These are phyloP conservation scores for Coptodon bakossiorum DNA, from an alignment of 2,113 vertebrate genomes.

Conservation along the genomic window DNA sequence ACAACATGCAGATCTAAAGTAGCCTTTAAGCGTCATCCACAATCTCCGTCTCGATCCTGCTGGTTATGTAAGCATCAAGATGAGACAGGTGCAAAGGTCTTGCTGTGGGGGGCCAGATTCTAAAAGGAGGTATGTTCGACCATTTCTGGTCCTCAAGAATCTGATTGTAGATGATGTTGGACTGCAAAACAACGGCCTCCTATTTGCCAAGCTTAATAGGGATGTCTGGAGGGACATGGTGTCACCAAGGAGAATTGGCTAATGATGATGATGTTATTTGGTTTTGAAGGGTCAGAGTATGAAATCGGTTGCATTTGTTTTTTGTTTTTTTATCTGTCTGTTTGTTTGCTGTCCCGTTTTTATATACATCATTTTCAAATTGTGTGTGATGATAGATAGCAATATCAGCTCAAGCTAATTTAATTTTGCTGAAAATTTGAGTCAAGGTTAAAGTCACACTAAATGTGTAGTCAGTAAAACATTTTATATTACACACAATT, in stretches of 20 bases:
- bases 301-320: background rate
- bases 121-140: background rate
- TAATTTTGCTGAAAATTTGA: background rate
- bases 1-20: background rate
- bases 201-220: background rate
- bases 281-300: background rate
- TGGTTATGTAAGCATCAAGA: background rate
- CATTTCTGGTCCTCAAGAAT: background rate
- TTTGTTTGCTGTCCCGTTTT: background rate
- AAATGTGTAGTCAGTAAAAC: background rate
- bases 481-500: accelerated
- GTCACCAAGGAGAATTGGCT: background rate
- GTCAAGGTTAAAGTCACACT: background rate
- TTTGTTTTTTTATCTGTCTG: background rate
- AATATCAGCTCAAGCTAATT: background rate
- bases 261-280: background rate
- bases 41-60: background rate
- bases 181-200: background rate
- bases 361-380: background rate
- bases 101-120: background rate
- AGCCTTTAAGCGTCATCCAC: background rate
- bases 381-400: background rate
- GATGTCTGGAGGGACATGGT: background rate
- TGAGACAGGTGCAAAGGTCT: background rate
- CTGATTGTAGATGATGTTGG: background rate